A percentile compares a stretch with the other conserved stretches of the same genome.
Conservation (phyloP, 1,140 invertebrate species). For the Linepithema humile region DNA sequence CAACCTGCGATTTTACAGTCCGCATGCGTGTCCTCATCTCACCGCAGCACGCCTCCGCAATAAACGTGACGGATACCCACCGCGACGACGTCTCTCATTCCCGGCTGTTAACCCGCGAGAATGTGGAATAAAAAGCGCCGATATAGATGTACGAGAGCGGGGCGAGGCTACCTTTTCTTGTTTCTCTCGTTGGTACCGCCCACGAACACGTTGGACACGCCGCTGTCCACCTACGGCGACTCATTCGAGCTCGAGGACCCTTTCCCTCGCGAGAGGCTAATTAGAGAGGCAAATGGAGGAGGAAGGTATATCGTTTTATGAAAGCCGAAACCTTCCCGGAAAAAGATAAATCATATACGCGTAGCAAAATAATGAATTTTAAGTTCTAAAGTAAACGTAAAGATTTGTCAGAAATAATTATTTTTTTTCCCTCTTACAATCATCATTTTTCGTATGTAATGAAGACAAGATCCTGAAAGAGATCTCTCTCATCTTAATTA, state of each 20-base stretch:
- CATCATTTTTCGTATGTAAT: background rate
- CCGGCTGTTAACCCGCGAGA: conserved; percentile 61
- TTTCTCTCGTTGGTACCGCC: conserved; percentile 59
- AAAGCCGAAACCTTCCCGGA: conserved; percentile 38
- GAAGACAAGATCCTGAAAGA: too few species aligned
- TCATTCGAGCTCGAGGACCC: conserved; percentile 45
- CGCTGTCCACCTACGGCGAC: conserved; percentile 51
- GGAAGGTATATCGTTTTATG: conserved; percentile 40
- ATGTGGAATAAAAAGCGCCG: conserved; percentile 59
- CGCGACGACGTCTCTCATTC: conserved; percentile 36
- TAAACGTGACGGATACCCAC: conserved; percentile 61
- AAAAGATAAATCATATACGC: background rate
- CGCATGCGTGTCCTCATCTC: conserved; percentile 46
- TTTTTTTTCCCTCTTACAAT: background rate
- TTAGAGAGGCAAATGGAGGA: conserved; percentile 50
- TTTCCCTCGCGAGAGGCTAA: conserved; percentile 27
- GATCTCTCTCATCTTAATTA: conserved; percentile 26
- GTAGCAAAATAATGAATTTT: conserved; percentile 17
- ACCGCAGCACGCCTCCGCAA: conserved; percentile 42
- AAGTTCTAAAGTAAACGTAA: background rate
- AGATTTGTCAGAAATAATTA: background rate
- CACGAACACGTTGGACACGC: conserved; percentile 60
- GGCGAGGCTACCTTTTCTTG: conserved; percentile 59
- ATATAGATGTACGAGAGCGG: conserved; percentile 61
- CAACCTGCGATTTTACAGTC: conserved; percentile 60